Base-by-base conservation (phyloP, 1,140 invertebrate genomes). In the Ceratitis capitata region DNA sequence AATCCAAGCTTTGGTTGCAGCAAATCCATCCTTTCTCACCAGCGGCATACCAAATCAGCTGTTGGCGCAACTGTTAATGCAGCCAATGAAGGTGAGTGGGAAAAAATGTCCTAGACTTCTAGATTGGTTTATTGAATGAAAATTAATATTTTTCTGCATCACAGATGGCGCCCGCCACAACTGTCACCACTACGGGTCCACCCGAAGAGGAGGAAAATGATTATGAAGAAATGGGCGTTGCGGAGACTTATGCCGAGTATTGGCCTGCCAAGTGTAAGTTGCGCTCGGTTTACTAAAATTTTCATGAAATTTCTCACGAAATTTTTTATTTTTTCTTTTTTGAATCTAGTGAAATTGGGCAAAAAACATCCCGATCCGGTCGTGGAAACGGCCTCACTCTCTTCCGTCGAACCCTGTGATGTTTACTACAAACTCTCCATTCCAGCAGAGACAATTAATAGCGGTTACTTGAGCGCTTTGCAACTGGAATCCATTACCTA, bases 331-430 rank as follows among this genome's bases (percentile, higher is more conserved):
- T 86, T 85, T 86, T 89, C 85, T 86, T 86, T 89, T 89, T 32
- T 88, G 19, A 39, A 35, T 69, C n/a, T 69, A 97, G 96, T 99
- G 87, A 98, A 98, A 92, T 93, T 99, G 78, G 99, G 99, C 5
- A 95, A 95, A 85, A 97, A 97, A 89, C 99, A 99, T 95, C 99
- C 99, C 0, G 99, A 99, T 93, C 97, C 98, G n/a, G 98, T 99
- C 14, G 99, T 99, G 26, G 99, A 99, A 92, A 99, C 99, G 0
- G 98, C 98, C 47, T 99, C 98, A 0, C 93, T 99, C 49, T 98
- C 98, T 0, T 98, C 97, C 87, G 98, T 99, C 74, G 96, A 98
- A 89, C 97, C 99, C 2, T 97, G 97, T 6, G 97, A 99, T 91
- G 97, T 99, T 74, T 96, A 95, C 93, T 99, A 99, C 92, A 95